Evolutionary conservation across 2,888 invertebrate genomes (phyloP), one percentile per base, ranked within the genome.

Genomic region (Oxycera nigricornis): DNA sequence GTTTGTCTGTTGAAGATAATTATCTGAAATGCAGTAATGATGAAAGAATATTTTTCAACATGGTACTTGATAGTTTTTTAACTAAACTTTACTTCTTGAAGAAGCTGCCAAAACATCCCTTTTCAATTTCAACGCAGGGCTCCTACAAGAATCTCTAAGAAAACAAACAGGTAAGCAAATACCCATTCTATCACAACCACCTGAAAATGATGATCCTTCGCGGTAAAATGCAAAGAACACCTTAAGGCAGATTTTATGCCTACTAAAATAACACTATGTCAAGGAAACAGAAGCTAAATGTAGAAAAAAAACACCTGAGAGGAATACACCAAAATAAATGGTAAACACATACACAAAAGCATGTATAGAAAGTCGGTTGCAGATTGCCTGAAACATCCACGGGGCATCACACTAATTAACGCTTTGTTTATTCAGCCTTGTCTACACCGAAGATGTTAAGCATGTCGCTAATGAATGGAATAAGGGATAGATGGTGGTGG

Each of bases 351-450:
- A 35, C 11, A 11, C 11, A 35, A 11, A 35, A 35, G n/a, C 14
- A 46, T 14, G 3, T 17, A 46, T 17, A 46, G 11, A 3, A 46
- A 46, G 46, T 46, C 46, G 11, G 17, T 14, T 7, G n/a, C 46
- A 3, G 46, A 55, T 55, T 55, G 55, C 24, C 24, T 22, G 2
- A 55, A 24, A 22, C 28, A 11, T 6, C 57, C 28, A 57, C 22
- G 35, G 41, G 65, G 65, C 65, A 65, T 65, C 52, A 57, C 68
- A 68, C 72, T 72, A 72, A 72, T 72, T 72, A 72, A 72, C 24
- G 72, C 72, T 55, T 57, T 72, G 72, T 72, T 72, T 72, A 72
- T 41, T 65, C 57, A 57, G 24, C 57, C 52, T 41, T 72, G 57
- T 72, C 72, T 57, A 57, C 30, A 35, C 35, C 57, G 17, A 72